Conservation (phyloP, 2,797 vertebrate genomes). For the Danio aesculapii region DNA sequence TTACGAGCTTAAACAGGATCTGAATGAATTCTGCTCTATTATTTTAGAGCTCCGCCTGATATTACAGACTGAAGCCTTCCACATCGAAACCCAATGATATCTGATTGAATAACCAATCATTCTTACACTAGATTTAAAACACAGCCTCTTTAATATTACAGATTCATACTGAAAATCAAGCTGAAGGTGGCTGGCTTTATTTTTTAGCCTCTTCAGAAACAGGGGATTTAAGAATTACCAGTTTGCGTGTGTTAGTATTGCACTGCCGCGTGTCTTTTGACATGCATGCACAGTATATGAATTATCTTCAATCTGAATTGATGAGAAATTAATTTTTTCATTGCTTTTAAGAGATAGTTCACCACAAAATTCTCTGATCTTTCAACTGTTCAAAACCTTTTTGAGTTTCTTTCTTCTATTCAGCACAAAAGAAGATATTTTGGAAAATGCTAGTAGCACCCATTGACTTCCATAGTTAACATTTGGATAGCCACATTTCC, state of each 20-base stretch:
- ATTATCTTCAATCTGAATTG: not conserved
- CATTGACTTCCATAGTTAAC: too few species aligned
- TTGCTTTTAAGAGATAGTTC: too few species aligned
- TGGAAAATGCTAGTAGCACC: too few species aligned
- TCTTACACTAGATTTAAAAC: constrained; percentile 46
- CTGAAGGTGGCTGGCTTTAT: constrained; percentile 1
- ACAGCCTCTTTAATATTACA: constrained; percentile 15
- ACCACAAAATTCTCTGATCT: too few species aligned
- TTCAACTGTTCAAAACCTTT: too few species aligned
- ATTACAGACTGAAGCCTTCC: not conserved
- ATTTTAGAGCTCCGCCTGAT: not conserved
- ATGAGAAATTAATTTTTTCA: too few species aligned
- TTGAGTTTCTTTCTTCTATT: too few species aligned
- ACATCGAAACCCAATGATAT: constrained; percentile 13
- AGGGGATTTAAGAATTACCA: constrained; percentile 29
- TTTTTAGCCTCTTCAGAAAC: not conserved
- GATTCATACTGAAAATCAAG: constrained; percentile 38
- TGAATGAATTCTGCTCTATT: constrained; percentile 11
- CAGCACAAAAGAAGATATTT: too few species aligned
- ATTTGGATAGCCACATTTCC: too few species aligned
- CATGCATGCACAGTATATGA: not conserved
- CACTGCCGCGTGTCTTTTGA: constrained; percentile 8
- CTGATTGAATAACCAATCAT: constrained; percentile 28
- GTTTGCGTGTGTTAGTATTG: constrained; percentile 34
- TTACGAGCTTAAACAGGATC: not conserved